Base-by-base conservation (phyloP, 2,888 invertebrate genomes). In the Orthosia incerta region DNA sequence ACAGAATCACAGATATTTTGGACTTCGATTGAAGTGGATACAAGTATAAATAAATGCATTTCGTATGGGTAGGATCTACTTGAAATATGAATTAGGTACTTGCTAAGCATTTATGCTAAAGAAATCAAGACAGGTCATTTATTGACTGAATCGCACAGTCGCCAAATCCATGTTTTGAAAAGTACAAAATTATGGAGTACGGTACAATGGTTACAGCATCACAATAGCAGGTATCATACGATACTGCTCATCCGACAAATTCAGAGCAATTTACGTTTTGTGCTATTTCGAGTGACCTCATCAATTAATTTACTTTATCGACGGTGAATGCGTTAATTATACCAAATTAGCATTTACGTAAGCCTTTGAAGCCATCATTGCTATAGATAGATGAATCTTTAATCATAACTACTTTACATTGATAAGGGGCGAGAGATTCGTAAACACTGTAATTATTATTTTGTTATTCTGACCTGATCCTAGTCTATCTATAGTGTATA, bases 251-350 rank as follows among this genome's bases (percentile, higher is more conserved):
- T 86, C 87, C 86, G 81, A 82, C 88, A 88, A 91, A 92, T 93
- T 91, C 85, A 89, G 89, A 87, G 86, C 90, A 92, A 94, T 93
- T 89, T 87, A 85, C 68, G 65, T 84, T 91, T 91, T 89, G 89
- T 88, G 87, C 89, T 90, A 91, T 92, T 93, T 89, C 87, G 87
- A 87, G 88, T 93, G 94, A 93, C 94, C 94, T 95, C 94, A 91
- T 91, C 91, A 90, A 93, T 93, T 94, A 94, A 93, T 93, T 93
- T 91, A 93, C 93, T 90, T 91, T 89, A 92, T 91, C 90, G 91
- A 88, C 88, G 89, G 87, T 89, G 88, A 89, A 90, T 91, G 86
- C 89, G 87, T 87, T 93, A 92, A 94, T 93, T 89, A 92, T 84
- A 85, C 83, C 76, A 87, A 93, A 92, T 94, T 92, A 89, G 78